Percentiles rank a stretch among this genome's conserved stretches.
These are phyloP conservation scores for Cylloceria caligata DNA, from an alignment of 2,888 invertebrate species.

Conservation along the genomic window DNA sequence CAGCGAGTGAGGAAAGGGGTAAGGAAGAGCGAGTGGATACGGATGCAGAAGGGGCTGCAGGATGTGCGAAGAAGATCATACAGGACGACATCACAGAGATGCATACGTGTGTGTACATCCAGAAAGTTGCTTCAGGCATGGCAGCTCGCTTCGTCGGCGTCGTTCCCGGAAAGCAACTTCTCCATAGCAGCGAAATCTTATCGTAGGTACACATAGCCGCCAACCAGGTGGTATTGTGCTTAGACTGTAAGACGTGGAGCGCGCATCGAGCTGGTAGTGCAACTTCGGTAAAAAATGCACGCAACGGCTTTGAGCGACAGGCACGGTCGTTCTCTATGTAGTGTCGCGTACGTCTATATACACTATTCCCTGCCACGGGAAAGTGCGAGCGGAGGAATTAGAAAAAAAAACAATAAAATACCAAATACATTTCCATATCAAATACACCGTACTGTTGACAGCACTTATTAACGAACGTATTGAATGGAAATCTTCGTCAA, in stretches of 20 bases:
- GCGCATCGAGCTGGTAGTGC: slow-evolving; percentile 22
- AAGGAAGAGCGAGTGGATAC: slow-evolving; percentile 64
- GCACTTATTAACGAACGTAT: not conserved
- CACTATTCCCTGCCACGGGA: not conserved
- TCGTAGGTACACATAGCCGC: slow-evolving; percentile 52
- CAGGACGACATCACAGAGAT: slow-evolving; percentile 36
- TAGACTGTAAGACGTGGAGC: slow-evolving; percentile 35
- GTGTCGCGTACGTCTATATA: too few species aligned
- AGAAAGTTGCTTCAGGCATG: slow-evolving; percentile 60
- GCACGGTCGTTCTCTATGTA: slow-evolving; percentile 21
- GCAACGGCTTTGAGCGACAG: slow-evolving; percentile 21
- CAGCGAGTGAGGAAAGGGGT: slow-evolving; percentile 66
- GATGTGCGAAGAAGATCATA: slow-evolving; percentile 58
- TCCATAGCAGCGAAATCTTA: slow-evolving; percentile 62
- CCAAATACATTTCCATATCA: not conserved
- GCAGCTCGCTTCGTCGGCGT: slow-evolving; percentile 34
- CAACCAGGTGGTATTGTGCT: slow-evolving; percentile 64
- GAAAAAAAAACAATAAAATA: slow-evolving; percentile 6
- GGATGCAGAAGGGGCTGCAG: slow-evolving; percentile 48
- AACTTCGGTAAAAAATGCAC: not conserved
- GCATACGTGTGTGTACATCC: slow-evolving; percentile 49
- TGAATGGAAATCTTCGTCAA: not conserved
- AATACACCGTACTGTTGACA: not conserved
- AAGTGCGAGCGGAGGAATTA: slow-evolving; percentile 16
- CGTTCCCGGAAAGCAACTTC: slow-evolving; percentile 66